phyloP scores from a whole-genome alignment of 2,113 vertebrate species.

The Pristiophorus japonicus region DNA sequence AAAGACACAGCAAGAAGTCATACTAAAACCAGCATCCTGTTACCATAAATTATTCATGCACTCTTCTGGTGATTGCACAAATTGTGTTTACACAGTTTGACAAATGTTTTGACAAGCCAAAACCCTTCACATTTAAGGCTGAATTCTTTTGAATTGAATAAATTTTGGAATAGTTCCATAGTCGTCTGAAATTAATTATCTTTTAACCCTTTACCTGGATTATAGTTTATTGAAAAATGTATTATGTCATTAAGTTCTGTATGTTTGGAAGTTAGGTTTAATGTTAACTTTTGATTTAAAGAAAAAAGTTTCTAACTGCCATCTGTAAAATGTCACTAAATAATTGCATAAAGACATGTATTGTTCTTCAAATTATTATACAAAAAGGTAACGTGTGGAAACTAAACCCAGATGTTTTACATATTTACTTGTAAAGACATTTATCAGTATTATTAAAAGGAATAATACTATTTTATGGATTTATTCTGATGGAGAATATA shows the following conservation, averaged over 20 bases:
- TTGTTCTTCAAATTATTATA: not conserved
- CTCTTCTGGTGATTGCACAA: not conserved
- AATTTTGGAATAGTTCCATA: constrained; percentile 10
- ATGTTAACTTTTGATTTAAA: not conserved
- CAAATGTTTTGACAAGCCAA: constrained; percentile 29
- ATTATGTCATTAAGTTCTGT: not conserved
- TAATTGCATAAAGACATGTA: not conserved
- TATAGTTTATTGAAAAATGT: not conserved
- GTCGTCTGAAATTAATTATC: not conserved
- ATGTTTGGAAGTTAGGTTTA: not conserved
- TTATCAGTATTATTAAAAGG: not conserved
- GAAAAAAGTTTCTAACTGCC: not conserved
- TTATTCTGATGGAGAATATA: not conserved
- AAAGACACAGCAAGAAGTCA: not conserved
- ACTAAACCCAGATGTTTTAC: not conserved
- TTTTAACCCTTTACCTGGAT: constrained; percentile 3
- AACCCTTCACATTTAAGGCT: constrained; percentile 27
- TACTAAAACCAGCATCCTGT: constrained; percentile 19
- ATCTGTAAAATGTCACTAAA: not conserved
- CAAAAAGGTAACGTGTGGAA: not conserved
- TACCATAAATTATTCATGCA: not conserved
- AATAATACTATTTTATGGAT: not conserved
- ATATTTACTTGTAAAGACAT: not conserved
- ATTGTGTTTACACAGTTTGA: constrained; percentile 17
- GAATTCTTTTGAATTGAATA: constrained; percentile 9